phyloP scores from a whole-genome alignment of 2,113 vertebrate species.

The Ceyx margarethae region DNA sequence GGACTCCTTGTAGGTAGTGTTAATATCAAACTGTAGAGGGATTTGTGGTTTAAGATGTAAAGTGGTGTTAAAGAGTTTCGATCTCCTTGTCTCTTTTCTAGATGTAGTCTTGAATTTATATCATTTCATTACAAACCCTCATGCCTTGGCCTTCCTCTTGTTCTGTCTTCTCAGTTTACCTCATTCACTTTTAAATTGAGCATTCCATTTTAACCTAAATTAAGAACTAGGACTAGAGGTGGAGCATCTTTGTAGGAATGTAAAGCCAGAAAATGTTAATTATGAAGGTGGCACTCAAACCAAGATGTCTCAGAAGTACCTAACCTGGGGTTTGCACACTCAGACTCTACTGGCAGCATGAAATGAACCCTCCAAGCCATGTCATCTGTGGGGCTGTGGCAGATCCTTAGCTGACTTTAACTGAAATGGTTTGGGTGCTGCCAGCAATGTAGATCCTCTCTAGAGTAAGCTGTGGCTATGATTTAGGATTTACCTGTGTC shows the following conservation, averaged over 20 bases:
- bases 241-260: neutral
- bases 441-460: neutral
- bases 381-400: fast-evolving
- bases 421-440: neutral
- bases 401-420: neutral
- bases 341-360: neutral
- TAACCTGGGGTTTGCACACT: neutral
- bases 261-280: fast-evolving
- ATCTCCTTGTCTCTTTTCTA: neutral
- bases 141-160: neutral
- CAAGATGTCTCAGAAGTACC: neutral
- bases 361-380: neutral
- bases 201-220: neutral
- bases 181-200: neutral
- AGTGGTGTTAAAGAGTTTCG: neutral
- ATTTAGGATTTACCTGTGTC: neutral
- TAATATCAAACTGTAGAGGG: neutral
- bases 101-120: neutral
- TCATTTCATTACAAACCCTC: neutral
- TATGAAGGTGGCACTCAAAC: neutral
- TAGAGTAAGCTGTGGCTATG: neutral
- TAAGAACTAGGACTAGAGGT: neutral
- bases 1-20: neutral
- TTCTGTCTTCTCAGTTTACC: neutral
- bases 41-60: neutral